Conservation (phyloP, 1,140 invertebrate species). For the Cheumatopsyche charites region DNA sequence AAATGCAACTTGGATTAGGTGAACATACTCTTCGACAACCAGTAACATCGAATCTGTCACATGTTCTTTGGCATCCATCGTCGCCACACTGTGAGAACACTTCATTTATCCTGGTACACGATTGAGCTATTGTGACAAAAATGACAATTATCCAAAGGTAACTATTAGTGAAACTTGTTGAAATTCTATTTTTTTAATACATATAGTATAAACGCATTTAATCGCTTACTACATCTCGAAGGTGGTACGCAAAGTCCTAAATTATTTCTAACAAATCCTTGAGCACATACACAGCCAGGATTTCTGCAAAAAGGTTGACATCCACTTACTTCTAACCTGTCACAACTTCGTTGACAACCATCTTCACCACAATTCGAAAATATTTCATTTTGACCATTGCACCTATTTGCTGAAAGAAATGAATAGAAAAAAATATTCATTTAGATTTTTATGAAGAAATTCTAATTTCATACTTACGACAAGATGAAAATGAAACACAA, state of each 20-base stretch:
- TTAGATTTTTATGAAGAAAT: no score
- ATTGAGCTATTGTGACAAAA: neutral
- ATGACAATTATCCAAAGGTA: no score
- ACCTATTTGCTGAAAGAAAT: no score
- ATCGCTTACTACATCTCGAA: neutral
- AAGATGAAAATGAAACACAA: constrained; percentile 34
- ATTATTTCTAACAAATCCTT: neutral
- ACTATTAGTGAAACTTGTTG: no score
- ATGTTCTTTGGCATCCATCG: no score
- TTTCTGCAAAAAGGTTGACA: neutral
- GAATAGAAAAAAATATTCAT: no score
- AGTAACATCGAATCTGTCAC: neutral
- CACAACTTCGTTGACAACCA: neutral
- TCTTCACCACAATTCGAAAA: neutral
- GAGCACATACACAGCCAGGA: neutral
- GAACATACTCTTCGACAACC: neutral
- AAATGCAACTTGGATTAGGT: neutral
- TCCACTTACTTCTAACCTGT: neutral
- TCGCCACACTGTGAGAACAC: neutral
- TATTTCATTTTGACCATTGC: neutral
- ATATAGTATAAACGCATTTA: neutral
- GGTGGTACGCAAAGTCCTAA: neutral
- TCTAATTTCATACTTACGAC: constrained; percentile 7
- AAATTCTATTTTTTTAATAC: neutral
- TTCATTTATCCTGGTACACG: neutral